phyloP scores from a whole-genome alignment of 2,888 invertebrate species.

The Mystacides longicornis region DNA sequence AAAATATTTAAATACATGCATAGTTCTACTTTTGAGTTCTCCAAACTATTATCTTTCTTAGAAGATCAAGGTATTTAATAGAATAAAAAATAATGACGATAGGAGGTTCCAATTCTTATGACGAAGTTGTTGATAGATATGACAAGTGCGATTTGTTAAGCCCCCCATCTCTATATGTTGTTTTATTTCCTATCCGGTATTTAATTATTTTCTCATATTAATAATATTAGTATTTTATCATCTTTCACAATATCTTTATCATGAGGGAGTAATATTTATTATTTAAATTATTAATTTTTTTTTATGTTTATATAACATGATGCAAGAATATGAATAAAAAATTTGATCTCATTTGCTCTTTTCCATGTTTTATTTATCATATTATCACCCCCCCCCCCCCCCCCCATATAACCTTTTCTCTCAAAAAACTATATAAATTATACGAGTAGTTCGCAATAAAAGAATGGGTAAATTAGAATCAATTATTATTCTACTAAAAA shows the following conservation, averaged over 20 bases:
- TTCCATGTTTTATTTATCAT: not conserved
- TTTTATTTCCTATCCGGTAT: not conserved
- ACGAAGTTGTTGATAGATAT: conserved; percentile 7
- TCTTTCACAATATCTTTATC: not conserved
- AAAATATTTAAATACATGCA: conserved; percentile 6
- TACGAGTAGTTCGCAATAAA: not conserved
- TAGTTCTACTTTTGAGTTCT: not conserved
- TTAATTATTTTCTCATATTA: not conserved
- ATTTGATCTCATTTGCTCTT: not conserved
- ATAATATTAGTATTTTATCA: not conserved
- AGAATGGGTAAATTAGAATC: not conserved
- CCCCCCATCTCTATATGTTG: conserved; percentile 1
- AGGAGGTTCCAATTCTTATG: conserved; percentile 13
- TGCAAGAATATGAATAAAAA: not conserved
- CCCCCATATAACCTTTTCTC: no score
- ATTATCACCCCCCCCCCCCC: not conserved
- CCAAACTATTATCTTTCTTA: conserved; percentile 5
- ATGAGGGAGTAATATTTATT: not conserved
- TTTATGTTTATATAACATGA: not conserved
- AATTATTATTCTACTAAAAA: no score
- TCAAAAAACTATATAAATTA: not conserved
- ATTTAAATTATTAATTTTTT: no score
- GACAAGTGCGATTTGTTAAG: conserved; percentile 11
- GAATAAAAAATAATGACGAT: conserved; percentile 7
- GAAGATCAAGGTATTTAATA: conserved; percentile 9